These are phyloP conservation scores for Apis cerana DNA, from an alignment of 1,140 invertebrate species.

Conservation along the genomic window DNA sequence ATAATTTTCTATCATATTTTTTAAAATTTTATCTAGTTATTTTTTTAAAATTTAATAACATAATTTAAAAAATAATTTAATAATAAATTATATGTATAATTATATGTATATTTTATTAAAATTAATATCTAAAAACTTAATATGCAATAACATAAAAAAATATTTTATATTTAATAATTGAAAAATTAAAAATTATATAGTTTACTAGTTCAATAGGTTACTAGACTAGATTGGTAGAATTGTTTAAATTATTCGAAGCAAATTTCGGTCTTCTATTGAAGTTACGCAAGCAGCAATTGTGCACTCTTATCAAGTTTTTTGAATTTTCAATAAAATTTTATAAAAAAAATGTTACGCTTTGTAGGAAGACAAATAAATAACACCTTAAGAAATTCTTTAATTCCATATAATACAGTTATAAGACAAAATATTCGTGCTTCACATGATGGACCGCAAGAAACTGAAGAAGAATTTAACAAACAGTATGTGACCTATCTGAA, in stretches of 20 bases:
- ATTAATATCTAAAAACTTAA: not conserved
- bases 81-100: not conserved
- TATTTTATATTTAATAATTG: not conserved
- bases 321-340: not conserved
- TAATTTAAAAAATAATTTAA: not conserved
- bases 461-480: constrained; percentile 88
- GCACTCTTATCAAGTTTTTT: not conserved
- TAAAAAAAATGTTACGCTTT: constrained; percentile 79
- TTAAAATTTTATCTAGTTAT: not conserved
- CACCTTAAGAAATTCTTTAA: constrained; percentile 71
- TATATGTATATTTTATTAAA: not conserved
- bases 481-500: constrained; percentile 94
- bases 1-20: too few relatives aligned
- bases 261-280: constrained; percentile 22
- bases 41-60: not conserved
- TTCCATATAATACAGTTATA: constrained; percentile 60
- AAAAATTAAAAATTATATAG: not conserved
- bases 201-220: not conserved
- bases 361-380: constrained; percentile 76
- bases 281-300: constrained; percentile 63
- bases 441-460: constrained; percentile 76
- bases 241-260: not conserved
- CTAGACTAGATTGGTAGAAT: not conserved
- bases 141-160: not conserved
- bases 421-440: constrained; percentile 66